Evolutionary conservation across 2,888 invertebrate species (phyloP), one percentile per base, ranked within the genome.

Genomic region (Synergus laeviventris): DNA sequence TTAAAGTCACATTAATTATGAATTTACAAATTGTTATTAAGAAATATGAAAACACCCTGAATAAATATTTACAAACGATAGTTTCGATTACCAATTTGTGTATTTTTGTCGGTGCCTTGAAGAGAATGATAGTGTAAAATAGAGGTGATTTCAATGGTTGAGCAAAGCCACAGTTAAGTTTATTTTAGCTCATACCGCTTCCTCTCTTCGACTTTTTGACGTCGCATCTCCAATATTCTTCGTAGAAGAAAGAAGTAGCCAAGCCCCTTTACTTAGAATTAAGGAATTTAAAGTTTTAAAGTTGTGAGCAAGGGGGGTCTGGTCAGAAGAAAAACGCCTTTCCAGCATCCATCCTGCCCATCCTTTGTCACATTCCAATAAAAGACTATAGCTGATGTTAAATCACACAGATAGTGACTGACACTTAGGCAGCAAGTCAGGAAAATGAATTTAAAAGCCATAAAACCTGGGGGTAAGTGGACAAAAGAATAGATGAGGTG

Each of bases 151-250:
- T 18, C 11, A 36, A 39, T 18, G 36, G 12, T 38, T 36, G 11
- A 66, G 11, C 7, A 31, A 21, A 39, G n/a, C 66, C 12, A 2
- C 38, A 38, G 36, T 66, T n/a, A 38, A 54, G 81, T 77, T 84
- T 84, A 84, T 82, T 83, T 84, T 82, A 81, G 80, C 81, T 78
- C 24, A 31, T 70, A 76, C 61, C 73, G 77, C 77, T 83, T 83
- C 79, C 77, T 78, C 75, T 77, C 77, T 77, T 73, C 61, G 77
- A 81, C 76, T 84, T 83, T 81, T 82, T 80, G 75, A 54, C 31
- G 24, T 74, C 21, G 62, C 12, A 54, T 45, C 36, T n/a, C 16
- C 38, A 45, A 39, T 45, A 31, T 61, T 24, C 16, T 70, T 21
- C 3, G 21, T 18, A 24, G 21, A 56, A 12, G 21, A 56, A 56